A percentile compares a stretch with the other conserved stretches of the same genome.
These are phyloP conservation scores for Gasterosteus aculeatus DNA, from an alignment of 2,113 vertebrate genomes.

Conservation along the genomic window DNA sequence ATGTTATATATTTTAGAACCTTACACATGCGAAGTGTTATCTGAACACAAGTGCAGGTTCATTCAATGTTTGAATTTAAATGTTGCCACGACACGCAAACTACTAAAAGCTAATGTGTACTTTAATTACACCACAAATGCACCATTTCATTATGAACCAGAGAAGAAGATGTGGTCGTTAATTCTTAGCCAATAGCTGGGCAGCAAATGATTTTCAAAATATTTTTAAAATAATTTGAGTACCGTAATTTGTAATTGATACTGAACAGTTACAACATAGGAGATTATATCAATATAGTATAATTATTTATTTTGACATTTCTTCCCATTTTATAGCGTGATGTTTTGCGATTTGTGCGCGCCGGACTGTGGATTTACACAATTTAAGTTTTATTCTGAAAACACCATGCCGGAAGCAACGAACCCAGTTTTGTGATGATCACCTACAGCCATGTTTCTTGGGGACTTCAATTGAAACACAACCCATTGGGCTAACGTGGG, in stretches of 20 bases:
- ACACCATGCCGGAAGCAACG: not conserved
- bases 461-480: not conserved
- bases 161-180: no score
- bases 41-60: not conserved
- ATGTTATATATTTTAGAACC: not conserved
- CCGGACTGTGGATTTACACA: not conserved
- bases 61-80: not conserved
- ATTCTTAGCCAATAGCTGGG: not conserved
- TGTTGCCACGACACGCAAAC: not conserved
- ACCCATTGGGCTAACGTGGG: not conserved
- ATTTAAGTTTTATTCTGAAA: constrained; percentile 45
- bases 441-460: constrained; percentile 3
- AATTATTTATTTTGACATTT: not conserved
- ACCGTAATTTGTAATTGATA: not conserved
- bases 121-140: not conserved
- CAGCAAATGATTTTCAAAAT: not conserved
- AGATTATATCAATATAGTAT: not conserved
- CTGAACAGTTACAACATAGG: not conserved
- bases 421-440: fast-evolving
- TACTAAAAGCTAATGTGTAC: not conserved
- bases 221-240: not conserved
- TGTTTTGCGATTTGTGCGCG: no score
- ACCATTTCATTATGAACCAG: no score
- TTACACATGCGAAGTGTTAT: not conserved
- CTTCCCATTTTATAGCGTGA: not conserved